Conservation (phyloP, 2,888 invertebrate genomes). For the Synanthedon formicaeformis region DNA sequence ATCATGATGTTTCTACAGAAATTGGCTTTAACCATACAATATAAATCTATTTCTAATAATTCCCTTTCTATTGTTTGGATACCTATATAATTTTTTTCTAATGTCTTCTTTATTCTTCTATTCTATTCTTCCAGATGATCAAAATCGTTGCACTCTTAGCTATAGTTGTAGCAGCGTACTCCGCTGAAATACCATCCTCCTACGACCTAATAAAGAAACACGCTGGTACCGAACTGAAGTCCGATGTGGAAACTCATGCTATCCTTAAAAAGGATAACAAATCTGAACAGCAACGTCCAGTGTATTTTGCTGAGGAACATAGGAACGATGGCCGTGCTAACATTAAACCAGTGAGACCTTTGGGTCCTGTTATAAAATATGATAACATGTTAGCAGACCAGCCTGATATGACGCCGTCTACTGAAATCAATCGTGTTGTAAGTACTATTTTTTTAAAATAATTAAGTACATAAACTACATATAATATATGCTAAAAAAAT, state of each 20-base stretch:
- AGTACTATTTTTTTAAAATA: conserved; percentile 13
- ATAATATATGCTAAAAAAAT: neutral
- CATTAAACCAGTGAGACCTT: conserved; percentile 38
- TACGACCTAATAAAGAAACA: conserved; percentile 32
- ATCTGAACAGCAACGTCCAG: conserved; percentile 30
- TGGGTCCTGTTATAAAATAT: conserved; percentile 37
- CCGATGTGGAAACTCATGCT: conserved; percentile 25
- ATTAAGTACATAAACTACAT: neutral
- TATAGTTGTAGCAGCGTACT: conserved; percentile 19
- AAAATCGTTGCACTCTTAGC: conserved; percentile 20
- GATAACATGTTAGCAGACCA: conserved; percentile 55
- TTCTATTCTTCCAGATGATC: conserved; percentile 40
- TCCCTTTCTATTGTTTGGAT: no score
- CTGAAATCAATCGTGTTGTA: conserved; percentile 47
- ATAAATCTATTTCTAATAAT: no score
- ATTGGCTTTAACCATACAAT: no score
- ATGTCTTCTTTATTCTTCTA: no score
- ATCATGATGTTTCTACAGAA: no score
- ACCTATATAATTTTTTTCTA: no score
- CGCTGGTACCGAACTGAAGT: conserved; percentile 26
- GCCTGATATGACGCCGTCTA: conserved; percentile 15
- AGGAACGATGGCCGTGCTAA: conserved; percentile 35
- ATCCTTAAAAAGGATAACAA: conserved; percentile 27
- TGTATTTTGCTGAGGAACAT: conserved; percentile 36
- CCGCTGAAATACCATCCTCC: conserved; percentile 40